phyloP scores from a whole-genome alignment of 2,888 invertebrate genomes.

The Brassicogethes aeneus region DNA sequence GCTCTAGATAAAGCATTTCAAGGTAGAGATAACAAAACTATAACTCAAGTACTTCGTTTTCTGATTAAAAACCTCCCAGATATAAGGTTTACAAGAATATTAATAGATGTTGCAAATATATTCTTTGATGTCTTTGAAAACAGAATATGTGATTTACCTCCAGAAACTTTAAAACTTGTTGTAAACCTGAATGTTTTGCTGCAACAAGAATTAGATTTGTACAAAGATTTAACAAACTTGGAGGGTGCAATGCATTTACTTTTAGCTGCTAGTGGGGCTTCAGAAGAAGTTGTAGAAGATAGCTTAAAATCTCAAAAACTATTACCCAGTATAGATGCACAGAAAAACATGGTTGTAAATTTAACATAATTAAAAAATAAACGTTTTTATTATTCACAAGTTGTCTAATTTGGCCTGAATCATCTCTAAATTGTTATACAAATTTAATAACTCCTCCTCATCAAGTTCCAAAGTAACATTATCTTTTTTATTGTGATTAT shows the following conservation, averaged over 20 bases:
- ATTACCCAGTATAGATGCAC: constrained; percentile 41
- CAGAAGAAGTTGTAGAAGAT: constrained; percentile 34
- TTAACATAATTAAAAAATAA: too few species aligned
- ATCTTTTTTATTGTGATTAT: constrained; percentile 26
- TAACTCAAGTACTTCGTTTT: constrained; percentile 64
- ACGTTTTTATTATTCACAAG: constrained; percentile 18
- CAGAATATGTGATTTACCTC: constrained; percentile 52
- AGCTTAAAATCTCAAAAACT: constrained; percentile 27
- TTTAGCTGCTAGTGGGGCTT: constrained; percentile 44
- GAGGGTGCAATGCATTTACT: constrained; percentile 64
- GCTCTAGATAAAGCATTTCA: constrained; percentile 67
- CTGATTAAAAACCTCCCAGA: constrained; percentile 62
- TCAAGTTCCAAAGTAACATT: constrained; percentile 45
- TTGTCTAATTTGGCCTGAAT: constrained; percentile 41
- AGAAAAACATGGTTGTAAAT: constrained; percentile 50
- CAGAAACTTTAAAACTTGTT: constrained; percentile 53
- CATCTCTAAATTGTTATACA: constrained; percentile 46
- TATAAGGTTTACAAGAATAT: constrained; percentile 60
- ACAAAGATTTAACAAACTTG: constrained; percentile 52
- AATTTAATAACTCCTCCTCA: constrained; percentile 42
- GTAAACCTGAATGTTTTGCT: constrained; percentile 52
- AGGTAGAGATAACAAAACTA: constrained; percentile 57
- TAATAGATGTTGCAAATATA: constrained; percentile 65
- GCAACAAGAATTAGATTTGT: constrained; percentile 59
- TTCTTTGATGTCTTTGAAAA: constrained; percentile 69